A percentile compares a stretch with the other conserved stretches of the same genome.
phyloP scores from a whole-genome alignment of 2,888 invertebrate genomes.

The Leptopilina myrica region DNA sequence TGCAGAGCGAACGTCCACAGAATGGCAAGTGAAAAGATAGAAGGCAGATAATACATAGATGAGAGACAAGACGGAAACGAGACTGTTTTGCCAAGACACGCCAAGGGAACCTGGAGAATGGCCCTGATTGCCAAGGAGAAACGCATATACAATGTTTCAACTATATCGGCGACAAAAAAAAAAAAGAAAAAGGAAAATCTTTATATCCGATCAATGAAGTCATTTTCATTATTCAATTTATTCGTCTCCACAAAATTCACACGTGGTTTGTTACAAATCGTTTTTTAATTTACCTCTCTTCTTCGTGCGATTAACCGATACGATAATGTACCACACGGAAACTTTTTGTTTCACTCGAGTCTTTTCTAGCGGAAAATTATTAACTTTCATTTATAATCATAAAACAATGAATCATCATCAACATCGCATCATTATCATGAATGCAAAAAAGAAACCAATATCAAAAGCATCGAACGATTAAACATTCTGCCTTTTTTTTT shows the following conservation, averaged over 20 bases:
- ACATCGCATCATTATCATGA: too few species aligned
- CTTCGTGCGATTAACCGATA: not conserved
- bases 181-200: not conserved
- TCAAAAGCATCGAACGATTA: not conserved
- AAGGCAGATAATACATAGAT: slow-evolving; percentile 59
- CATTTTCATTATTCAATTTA: slow-evolving; percentile 17
- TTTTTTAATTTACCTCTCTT: not conserved
- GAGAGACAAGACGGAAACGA: slow-evolving; percentile 62
- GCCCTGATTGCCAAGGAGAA: slow-evolving; percentile 66
- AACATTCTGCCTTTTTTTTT: not conserved
- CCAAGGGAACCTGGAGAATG: slow-evolving; percentile 58
- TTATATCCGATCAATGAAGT: slow-evolving; percentile 10
- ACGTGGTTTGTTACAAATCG: not conserved
- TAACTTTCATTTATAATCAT: too few species aligned
- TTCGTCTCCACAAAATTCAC: not conserved
- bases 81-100: slow-evolving; percentile 59
- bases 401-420: too few species aligned
- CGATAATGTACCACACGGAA: not conserved
- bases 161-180: not conserved
- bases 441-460: too few species aligned
- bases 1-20: slow-evolving; percentile 56
- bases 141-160: slow-evolving; percentile 51
- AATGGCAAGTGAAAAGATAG: slow-evolving; percentile 58
- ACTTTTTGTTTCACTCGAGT: not conserved
- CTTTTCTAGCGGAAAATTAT: slow-evolving; percentile 10